Base-by-base conservation (phyloP, 2,113 vertebrate species). In the Myocastor coypus region DNA sequence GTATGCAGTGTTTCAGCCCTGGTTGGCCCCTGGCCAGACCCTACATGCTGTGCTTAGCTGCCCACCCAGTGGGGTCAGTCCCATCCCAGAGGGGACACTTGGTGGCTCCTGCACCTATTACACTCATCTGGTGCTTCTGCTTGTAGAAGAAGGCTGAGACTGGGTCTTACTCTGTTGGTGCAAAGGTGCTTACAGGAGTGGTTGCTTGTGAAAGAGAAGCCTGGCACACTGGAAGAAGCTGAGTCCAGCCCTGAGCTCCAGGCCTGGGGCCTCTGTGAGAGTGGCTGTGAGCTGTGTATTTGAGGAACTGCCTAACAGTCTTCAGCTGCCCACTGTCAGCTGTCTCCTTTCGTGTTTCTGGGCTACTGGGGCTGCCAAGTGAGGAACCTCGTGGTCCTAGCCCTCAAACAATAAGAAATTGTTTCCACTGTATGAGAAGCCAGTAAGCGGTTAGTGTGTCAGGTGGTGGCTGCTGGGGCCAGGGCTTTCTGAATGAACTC, bases 341-440 rank as follows among this genome's bases (percentile, higher is more conserved):
- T 94, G 71, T 87, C 90, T 84, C 92, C 92, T 94, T 96, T 94
- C 92, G 84, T 89, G 26, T 86, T 46, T 63, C 94, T 57, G n/a
- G 81, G 81, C 83, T 94, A 95, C 96, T 42, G 71, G 81, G 86
- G 87, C 64, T 97, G 96, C 90, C 96, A 96, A 89, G 24, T 94
- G 96, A 92, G 96, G 46, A 46, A 68, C 80, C 90, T 95, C 95
- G 57, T 89, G 87, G 90, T 92, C 89, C 94, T 85, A 61, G 13
- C 66, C 82, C 30, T 97, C 94, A 96, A 96, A 97, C 95, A 95
- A 93, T 83, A 95, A 96, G 87, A 83, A 73, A 96, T 96, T 97
- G 87, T 95, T 97, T 92, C 55, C 46, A 46, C 57, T 61, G 71
- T 32, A n/a, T 46, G 89, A 96, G 94, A 88, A 94, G 90, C 34